Base-by-base conservation (phyloP, 2,888 invertebrate genomes). In the Parascotia fuliginaria region DNA sequence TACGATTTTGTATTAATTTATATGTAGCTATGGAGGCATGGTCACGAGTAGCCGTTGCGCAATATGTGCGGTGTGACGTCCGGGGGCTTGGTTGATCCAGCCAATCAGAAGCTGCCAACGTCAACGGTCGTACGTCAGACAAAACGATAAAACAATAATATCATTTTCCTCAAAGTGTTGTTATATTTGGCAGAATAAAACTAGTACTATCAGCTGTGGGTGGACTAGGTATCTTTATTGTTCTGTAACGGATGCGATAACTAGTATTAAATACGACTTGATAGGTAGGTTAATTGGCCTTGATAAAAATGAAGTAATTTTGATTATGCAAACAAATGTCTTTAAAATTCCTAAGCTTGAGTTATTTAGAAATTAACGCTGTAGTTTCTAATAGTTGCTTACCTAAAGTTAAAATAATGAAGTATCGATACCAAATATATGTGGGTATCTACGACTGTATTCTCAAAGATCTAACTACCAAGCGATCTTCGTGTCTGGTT, bases 11-110 rank as follows among this genome's bases (percentile, higher is more conserved):
- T n/a, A n/a, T n/a, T n/a, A n/a, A n/a, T n/a, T 42, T 46, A 48
- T 52, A 60, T 62, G 57, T 60, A 62, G 65, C 51, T 60, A 57
- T 55, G 53, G 57, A 66, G 32, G 44, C 52, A 58, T 57, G 57
- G 76, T 77, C 79, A 81, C 77, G 75, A 75, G 77, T 63, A 66
- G 57, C 71, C 68, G 61, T 60, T 66, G 67, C 74, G 65, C 68
- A 72, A 71, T 63, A 65, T 58, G 65, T 77, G 71, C 59, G 51
- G 68, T 56, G 55, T 83, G 86, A 83, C 85, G 85, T 76, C 57
- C 60, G 65, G 85, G 85, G 85, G 88, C 88, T 88, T 81, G 88
- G 80, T 87, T 57, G 47, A 45, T 51, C 46, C 63, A 59, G 62
- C 78, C 78, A 78, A 78, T 78, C 69, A 63, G 53, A 51, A 44